Percentiles rank a stretch among this genome's conserved stretches.
Conservation (phyloP, 2,797 vertebrate species). For the Cottoperca gobio region DNA sequence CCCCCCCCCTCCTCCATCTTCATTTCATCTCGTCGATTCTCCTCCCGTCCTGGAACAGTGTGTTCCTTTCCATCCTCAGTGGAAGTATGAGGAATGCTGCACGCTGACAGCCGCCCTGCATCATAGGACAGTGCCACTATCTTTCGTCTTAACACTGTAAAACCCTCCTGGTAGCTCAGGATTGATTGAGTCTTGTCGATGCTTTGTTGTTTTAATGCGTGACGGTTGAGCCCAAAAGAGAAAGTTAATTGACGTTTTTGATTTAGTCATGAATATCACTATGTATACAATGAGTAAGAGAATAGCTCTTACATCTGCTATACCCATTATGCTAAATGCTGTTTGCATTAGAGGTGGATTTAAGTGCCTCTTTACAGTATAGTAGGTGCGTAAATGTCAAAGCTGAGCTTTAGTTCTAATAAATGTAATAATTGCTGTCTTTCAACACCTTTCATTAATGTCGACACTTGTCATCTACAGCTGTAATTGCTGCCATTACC, state of each 20-base stretch:
- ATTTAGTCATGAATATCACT: conserved; percentile 1
- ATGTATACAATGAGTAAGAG: neutral
- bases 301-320: conserved; percentile 11
- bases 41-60: conserved; percentile 50
- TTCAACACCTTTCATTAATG: conserved; percentile 25
- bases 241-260: conserved; percentile 10
- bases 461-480: conserved; percentile 23
- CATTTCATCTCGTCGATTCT: conserved; percentile 39
- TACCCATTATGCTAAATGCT: conserved; percentile 22
- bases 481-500: conserved; percentile 30
- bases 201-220: neutral
- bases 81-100: conserved; percentile 59
- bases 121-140: conserved; percentile 38
- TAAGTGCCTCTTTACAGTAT: conserved; percentile 14
- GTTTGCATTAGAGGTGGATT: conserved; percentile 36
- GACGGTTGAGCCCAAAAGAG: neutral
- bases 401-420: conserved; percentile 25
- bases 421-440: conserved; percentile 47
- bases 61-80: conserved; percentile 54
- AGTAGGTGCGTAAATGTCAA: conserved; percentile 31
- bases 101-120: conserved; percentile 56
- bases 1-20: neutral
- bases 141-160: conserved; percentile 34
- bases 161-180: conserved; percentile 4
- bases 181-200: neutral